Base-by-base conservation (phyloP, 2,888 invertebrate genomes). In the Eurytoma californica region DNA sequence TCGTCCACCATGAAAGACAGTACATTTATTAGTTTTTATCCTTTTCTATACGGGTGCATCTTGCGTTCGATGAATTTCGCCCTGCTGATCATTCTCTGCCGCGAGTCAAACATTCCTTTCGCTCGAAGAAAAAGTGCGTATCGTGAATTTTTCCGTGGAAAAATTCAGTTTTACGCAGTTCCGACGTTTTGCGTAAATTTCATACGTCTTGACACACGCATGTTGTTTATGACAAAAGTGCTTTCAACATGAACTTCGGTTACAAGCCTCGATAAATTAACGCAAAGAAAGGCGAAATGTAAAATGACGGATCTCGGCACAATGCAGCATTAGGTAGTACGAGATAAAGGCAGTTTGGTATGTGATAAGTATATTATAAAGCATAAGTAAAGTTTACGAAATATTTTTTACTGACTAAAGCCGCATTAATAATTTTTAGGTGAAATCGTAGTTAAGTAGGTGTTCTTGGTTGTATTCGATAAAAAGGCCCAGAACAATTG, bases 351-450 rank as follows among this genome's bases (percentile, higher is more conserved):
- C 30, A 75, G 63, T 80, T 77, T 74, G 66, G 28, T 81, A 79
- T 82, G 82, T 82, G 81, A 82, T 82, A 78, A 77, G 74, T 70
- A 70, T 30, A 24, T 79, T 75, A 39, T 49, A 76, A 66, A 76
- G 75, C 61, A 69, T 61, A 75, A 57, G 60, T 16, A 82, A 82
- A 70, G 63, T 79, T 73, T 69, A 80, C 68, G 73, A 61, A 78
- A 78, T 82, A 80, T 82, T 82, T 82, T 82, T 73, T 73, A 76
- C 68, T 51, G 58, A 72, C 24, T 65, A 70, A 66, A 70, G 58
- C 55, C 47, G 39, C 57, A 73, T 79, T 66, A 18, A 72, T 81
- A n/a, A 67, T 73, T 81, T 24, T 77, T 77, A 66, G 30, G 39
- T 7, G 53, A 65, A 14, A 69, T 12, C 47, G 65, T 68, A 78